A percentile compares a stretch with the other conserved stretches of the same genome.
Evolutionary conservation across 2,888 invertebrate species (phyloP).

Genomic region (Petrolisthes cinctipes): DNA sequence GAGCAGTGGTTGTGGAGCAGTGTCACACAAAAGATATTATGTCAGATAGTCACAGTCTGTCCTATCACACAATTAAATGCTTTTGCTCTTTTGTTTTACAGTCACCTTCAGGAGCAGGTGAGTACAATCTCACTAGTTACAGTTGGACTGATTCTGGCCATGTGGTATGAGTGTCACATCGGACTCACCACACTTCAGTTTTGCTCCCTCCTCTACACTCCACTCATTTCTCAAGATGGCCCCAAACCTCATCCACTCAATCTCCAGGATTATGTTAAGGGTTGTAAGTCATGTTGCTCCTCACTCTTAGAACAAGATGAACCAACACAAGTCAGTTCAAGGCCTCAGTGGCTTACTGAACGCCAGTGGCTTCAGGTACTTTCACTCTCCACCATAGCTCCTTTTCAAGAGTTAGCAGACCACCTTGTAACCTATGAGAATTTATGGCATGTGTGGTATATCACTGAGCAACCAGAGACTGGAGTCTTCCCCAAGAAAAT

Average conservation of each 20-base stretch:
- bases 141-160: constrained; percentile 52
- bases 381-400: constrained; percentile 28
- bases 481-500: constrained; percentile 47
- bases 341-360: constrained; percentile 52
- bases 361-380: constrained; percentile 46
- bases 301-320: not conserved
- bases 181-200: constrained; percentile 37
- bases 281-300: not conserved
- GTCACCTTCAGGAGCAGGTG: constrained; percentile 58
- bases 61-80: not conserved
- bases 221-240: constrained; percentile 11
- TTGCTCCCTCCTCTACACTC: constrained; percentile 51
- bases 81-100: constrained; percentile 6
- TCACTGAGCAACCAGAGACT: constrained; percentile 61
- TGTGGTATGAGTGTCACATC: constrained; percentile 62
- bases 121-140: constrained; percentile 42
- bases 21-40: not conserved
- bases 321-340: not conserved
- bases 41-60: not conserved
- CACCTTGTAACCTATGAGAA: constrained; percentile 42
- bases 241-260: not conserved
- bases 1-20: too few relatives aligned
- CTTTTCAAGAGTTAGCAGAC: constrained; percentile 45
- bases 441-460: constrained; percentile 61
- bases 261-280: not conserved